A percentile compares a stretch with the other conserved stretches of the same genome.
These are phyloP conservation scores for Cotesia chilonis DNA, from an alignment of 1,140 invertebrate species.

Conservation along the genomic window DNA sequence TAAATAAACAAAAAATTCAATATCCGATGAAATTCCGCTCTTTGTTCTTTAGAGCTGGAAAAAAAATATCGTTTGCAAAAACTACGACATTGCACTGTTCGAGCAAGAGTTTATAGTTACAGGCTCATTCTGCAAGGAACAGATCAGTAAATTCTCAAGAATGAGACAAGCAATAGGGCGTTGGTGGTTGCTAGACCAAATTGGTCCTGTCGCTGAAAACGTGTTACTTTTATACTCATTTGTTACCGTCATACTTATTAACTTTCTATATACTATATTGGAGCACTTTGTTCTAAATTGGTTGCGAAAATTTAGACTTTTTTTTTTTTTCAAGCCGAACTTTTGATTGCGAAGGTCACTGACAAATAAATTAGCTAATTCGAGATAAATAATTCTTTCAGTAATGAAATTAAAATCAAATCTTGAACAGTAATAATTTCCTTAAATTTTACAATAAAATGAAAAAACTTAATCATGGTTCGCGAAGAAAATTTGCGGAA, in stretches of 20 bases:
- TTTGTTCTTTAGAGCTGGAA: neutral
- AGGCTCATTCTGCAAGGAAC: slow-evolving; percentile 20
- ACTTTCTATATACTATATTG: no score
- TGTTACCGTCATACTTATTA: slow-evolving; percentile 16
- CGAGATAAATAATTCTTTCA: no score
- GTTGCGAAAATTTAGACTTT: no score
- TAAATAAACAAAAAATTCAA: neutral
- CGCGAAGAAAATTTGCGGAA: neutral
- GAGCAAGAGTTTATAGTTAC: no score
- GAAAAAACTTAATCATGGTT: slow-evolving; percentile 8
- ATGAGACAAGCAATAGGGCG: slow-evolving; percentile 38
- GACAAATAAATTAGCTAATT: no score
- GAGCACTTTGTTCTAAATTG: no score
- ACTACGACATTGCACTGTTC: no score
- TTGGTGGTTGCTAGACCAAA: slow-evolving; percentile 38
- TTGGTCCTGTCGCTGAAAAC: slow-evolving; percentile 35
- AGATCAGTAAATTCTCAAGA: slow-evolving; percentile 41
- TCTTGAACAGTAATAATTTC: no score
- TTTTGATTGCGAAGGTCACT: no score
- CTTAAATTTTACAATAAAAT: neutral
- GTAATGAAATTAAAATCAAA: no score
- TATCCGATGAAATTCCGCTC: neutral
- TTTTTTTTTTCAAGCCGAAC: no score
- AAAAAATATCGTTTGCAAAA: no score
- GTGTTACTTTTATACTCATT: slow-evolving; percentile 41